Percentiles rank a stretch among this genome's conserved stretches.
Conservation (phyloP, 2,888 invertebrate genomes). For the Drosophila rellima region DNA sequence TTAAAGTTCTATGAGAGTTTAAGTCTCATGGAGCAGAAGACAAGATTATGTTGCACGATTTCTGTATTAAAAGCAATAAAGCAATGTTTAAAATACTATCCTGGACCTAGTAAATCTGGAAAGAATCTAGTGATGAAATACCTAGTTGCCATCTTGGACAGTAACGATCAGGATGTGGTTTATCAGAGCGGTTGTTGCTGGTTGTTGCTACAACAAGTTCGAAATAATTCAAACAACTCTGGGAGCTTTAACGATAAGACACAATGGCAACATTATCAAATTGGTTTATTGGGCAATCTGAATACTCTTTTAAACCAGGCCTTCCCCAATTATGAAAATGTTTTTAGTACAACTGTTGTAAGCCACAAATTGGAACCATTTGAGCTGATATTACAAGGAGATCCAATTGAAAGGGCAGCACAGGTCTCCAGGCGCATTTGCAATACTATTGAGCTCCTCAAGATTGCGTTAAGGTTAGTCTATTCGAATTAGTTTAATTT, state of each 20-base stretch:
- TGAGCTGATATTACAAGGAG: slow-evolving; percentile 29
- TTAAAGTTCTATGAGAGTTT: slow-evolving; percentile 47
- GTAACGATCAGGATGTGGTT: slow-evolving; percentile 44
- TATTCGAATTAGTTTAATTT: neutral
- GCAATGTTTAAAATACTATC: slow-evolving; percentile 54
- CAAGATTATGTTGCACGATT: slow-evolving; percentile 7
- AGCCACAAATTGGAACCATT: slow-evolving; percentile 26
- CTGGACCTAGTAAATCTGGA: slow-evolving; percentile 54
- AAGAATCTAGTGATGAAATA: slow-evolving; percentile 24
- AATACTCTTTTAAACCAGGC: slow-evolving; percentile 32
- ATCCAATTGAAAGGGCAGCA: slow-evolving; percentile 52
- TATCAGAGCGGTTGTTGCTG: slow-evolving; percentile 55
- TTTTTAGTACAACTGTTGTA: neutral
- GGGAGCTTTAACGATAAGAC: slow-evolving; percentile 12
- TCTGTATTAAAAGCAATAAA: slow-evolving; percentile 39
- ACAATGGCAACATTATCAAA: slow-evolving; percentile 57
- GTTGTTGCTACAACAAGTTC: slow-evolving; percentile 60
- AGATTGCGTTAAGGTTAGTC: slow-evolving; percentile 52
- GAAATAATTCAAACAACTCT: slow-evolving; percentile 1
- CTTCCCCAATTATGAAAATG: slow-evolving; percentile 14
- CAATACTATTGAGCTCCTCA: slow-evolving; percentile 58
- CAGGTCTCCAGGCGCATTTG: slow-evolving; percentile 43
- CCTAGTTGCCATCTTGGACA: slow-evolving; percentile 49
- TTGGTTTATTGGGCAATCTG: slow-evolving; percentile 39
- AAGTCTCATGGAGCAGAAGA: slow-evolving; percentile 8